These are phyloP conservation scores for Anguilla anguilla DNA, from an alignment of 2,797 vertebrate species.

Conservation along the genomic window DNA sequence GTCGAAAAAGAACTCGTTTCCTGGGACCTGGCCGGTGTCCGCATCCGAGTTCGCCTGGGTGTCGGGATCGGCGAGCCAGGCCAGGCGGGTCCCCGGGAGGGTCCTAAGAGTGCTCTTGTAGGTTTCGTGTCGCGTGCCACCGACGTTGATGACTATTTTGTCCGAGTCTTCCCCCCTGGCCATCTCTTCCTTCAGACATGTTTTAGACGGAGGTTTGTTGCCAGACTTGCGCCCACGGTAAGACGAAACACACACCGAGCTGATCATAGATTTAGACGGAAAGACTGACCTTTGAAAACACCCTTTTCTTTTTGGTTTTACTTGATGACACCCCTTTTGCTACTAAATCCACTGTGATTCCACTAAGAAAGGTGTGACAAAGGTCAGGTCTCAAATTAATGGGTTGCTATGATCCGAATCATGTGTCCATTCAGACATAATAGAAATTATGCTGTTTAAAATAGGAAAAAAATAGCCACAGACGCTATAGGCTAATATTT, in stretches of 20 bases:
- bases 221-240: slow-evolving; percentile 98
- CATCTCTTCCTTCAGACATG: slow-evolving; percentile 99
- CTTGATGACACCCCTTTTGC: not conserved
- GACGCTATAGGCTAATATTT: not conserved
- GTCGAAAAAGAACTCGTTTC: slow-evolving; percentile 91
- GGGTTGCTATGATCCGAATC: slow-evolving; percentile 12
- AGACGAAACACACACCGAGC: slow-evolving; percentile 99
- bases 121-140: slow-evolving; percentile 95
- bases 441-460: not conserved
- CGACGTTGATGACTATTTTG: slow-evolving; percentile 96
- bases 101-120: slow-evolving; percentile 95
- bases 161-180: slow-evolving; percentile 90
- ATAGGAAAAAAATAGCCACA: not conserved
- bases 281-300: slow-evolving; percentile 55
- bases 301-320: slow-evolving; percentile 37
- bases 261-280: slow-evolving; percentile 90
- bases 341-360: slow-evolving; percentile 24
- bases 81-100: slow-evolving; percentile 91
- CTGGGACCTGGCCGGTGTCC: slow-evolving; percentile 62
- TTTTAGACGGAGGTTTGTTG: slow-evolving; percentile 97
- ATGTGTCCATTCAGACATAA: not conserved
- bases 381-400: slow-evolving; percentile 32
- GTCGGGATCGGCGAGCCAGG: slow-evolving; percentile 89
- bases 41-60: slow-evolving; percentile 74
- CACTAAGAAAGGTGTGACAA: slow-evolving; percentile 32